Conservation (phyloP, 2,113 vertebrate species). For the Dendropsophus ebraccatus region DNA sequence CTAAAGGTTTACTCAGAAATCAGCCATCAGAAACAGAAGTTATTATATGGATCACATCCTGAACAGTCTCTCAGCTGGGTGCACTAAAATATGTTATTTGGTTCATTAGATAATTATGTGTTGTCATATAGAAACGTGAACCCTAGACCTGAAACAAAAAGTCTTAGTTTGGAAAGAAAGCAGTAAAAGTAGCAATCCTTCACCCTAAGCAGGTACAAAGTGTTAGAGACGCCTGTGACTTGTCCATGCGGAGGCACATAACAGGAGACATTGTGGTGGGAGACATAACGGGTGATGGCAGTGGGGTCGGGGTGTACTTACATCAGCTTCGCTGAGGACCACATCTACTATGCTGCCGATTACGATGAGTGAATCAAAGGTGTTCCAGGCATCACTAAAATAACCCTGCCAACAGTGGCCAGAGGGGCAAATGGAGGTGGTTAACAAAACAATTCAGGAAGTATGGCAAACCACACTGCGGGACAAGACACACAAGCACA, state of each 20-base stretch:
- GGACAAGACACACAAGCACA: slow-evolving; percentile 29
- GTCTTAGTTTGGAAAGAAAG: slow-evolving; percentile 37
- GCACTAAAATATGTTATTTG: background rate
- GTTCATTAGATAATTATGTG: background rate
- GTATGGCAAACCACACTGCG: background rate
- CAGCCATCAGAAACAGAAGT: background rate
- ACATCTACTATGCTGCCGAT: slow-evolving; percentile 99
- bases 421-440: slow-evolving; percentile 78
- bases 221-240: slow-evolving; percentile 76
- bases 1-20: background rate
- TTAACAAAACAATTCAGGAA: slow-evolving; percentile 68
- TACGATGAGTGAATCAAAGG: slow-evolving; percentile 99
- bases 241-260: slow-evolving; percentile 77
- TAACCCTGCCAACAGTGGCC: slow-evolving; percentile 89
- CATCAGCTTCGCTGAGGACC: slow-evolving; percentile 97
- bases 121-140: background rate
- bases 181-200: background rate
- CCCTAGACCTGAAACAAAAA: background rate
- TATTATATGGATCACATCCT: background rate
- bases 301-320: slow-evolving; percentile 85
- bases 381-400: slow-evolving; percentile 98
- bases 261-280: slow-evolving; percentile 62
- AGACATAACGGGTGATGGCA: background rate
- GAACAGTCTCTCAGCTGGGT: background rate
- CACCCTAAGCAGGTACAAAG: slow-evolving; percentile 39